Percentiles rank a stretch among this genome's conserved stretches.
Evolutionary conservation across 2,797 vertebrate species (phyloP).

Genomic region (Glossophaga mutica): DNA sequence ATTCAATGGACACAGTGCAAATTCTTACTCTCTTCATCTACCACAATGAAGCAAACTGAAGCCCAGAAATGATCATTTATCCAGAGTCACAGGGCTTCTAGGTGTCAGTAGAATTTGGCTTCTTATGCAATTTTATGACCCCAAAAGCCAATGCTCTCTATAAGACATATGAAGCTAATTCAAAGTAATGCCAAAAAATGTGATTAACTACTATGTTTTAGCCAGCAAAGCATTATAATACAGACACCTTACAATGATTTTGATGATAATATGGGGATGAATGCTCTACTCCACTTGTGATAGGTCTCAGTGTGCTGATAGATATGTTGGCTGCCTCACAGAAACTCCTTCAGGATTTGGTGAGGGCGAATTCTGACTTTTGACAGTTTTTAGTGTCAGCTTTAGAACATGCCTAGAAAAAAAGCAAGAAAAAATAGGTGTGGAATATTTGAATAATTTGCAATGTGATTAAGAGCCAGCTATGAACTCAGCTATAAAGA

Average conservation of each 20-base stretch:
- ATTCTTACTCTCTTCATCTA: not conserved
- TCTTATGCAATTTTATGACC: not conserved
- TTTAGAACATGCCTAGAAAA: not conserved
- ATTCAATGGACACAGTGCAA: not conserved
- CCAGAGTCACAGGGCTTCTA: not conserved
- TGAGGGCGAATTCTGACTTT: not conserved
- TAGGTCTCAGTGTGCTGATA: not conserved
- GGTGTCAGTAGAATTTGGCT: not conserved
- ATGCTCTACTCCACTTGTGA: not conserved
- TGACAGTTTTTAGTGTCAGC: not conserved
- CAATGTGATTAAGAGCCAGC: not conserved
- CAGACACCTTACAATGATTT: not conserved
- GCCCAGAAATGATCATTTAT: not conserved
- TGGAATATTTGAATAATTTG: not conserved
- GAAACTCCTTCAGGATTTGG: not conserved
- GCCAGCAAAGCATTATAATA: not conserved
- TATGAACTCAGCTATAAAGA: not conserved
- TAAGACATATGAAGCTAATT: not conserved
- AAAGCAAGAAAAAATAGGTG: not conserved
- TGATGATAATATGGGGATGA: not conserved
- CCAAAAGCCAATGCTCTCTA: not conserved
- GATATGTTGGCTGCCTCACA: not conserved
- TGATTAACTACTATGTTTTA: not conserved
- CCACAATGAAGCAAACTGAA: not conserved
- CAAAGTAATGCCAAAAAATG: not conserved